These are phyloP conservation scores for Globodera rostochiensis DNA, from an alignment of 1,140 invertebrate species.

Conservation along the genomic window DNA sequence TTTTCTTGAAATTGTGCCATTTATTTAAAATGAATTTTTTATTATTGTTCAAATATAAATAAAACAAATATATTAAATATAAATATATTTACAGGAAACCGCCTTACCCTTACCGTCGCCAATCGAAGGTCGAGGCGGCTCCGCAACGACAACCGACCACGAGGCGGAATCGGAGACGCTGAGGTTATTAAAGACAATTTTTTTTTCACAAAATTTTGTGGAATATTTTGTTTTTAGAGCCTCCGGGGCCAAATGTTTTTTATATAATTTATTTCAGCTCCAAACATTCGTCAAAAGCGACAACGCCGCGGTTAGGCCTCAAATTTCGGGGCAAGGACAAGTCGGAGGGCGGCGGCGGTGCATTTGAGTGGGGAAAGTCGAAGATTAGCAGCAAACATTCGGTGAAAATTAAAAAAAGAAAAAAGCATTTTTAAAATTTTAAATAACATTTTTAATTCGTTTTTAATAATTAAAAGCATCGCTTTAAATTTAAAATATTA, in stretches of 20 bases:
- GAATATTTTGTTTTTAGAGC: too few species aligned
- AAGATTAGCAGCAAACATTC: conserved; percentile 64
- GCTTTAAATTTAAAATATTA: too few species aligned
- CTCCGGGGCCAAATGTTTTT: too few species aligned
- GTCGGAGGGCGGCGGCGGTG: conserved; percentile 1
- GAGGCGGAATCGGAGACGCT: conserved; percentile 48
- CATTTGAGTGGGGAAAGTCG: conserved; percentile 63
- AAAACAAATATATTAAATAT: not conserved
- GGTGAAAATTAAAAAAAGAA: conserved; percentile 38
- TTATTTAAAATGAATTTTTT: too few species aligned
- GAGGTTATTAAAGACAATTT: conserved; percentile 11
- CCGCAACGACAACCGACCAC: conserved; percentile 30
- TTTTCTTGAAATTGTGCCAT: too few species aligned
- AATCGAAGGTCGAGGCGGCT: conserved; percentile 7
- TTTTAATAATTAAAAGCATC: too few species aligned
- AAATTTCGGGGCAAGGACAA: conserved; percentile 56
- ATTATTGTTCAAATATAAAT: not conserved
- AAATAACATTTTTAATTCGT: too few species aligned
- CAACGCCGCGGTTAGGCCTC: conserved; percentile 56
- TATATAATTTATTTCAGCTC: conserved; percentile 9
- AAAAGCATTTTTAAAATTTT: conserved; percentile 22
- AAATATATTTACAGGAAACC: conserved; percentile 19
- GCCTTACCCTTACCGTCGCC: not conserved
- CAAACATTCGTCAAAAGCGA: conserved; percentile 50
- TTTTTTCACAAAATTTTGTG: too few species aligned